phyloP scores from a whole-genome alignment of 2,888 invertebrate species.

The Drosophila algonquin region DNA sequence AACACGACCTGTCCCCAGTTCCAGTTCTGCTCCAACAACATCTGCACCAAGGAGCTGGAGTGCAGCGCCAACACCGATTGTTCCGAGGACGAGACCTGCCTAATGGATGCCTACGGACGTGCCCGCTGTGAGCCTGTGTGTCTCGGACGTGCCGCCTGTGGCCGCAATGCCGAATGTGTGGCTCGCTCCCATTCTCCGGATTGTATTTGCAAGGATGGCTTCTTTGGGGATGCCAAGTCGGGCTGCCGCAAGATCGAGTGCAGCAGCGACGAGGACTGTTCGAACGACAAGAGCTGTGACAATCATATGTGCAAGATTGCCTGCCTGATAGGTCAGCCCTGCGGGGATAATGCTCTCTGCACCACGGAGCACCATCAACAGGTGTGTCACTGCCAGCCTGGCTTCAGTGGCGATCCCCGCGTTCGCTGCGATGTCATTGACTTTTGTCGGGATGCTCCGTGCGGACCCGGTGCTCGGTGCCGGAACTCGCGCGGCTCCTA shows the following conservation, averaged over 20 bases:
- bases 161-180: slow-evolving; percentile 92
- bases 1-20: slow-evolving; percentile 93
- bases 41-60: slow-evolving; percentile 92
- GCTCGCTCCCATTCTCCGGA: slow-evolving; percentile 89
- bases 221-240: slow-evolving; percentile 91
- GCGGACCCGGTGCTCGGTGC: slow-evolving; percentile 92
- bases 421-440: slow-evolving; percentile 90
- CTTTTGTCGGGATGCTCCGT: slow-evolving; percentile 91
- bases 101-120: slow-evolving; percentile 88
- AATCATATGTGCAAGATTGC: slow-evolving; percentile 93
- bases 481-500: slow-evolving; percentile 91
- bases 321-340: slow-evolving; percentile 92
- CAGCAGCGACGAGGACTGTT: slow-evolving; percentile 88
- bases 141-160: slow-evolving; percentile 88
- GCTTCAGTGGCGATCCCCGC: slow-evolving; percentile 91
- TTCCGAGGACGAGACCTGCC: slow-evolving; percentile 89
- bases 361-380: slow-evolving; percentile 92
- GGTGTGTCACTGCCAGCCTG: slow-evolving; percentile 93
- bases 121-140: slow-evolving; percentile 91
- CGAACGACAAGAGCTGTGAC: slow-evolving; percentile 93
- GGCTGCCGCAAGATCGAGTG: slow-evolving; percentile 94
- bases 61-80: slow-evolving; percentile 91
- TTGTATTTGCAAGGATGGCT: slow-evolving; percentile 92
- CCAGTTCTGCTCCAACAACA: slow-evolving; percentile 92
- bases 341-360: slow-evolving; percentile 93